Percentiles rank a stretch among this genome's conserved stretches.
Evolutionary conservation across 1,140 invertebrate genomes (phyloP).

Genomic region (Periplaneta americana): DNA sequence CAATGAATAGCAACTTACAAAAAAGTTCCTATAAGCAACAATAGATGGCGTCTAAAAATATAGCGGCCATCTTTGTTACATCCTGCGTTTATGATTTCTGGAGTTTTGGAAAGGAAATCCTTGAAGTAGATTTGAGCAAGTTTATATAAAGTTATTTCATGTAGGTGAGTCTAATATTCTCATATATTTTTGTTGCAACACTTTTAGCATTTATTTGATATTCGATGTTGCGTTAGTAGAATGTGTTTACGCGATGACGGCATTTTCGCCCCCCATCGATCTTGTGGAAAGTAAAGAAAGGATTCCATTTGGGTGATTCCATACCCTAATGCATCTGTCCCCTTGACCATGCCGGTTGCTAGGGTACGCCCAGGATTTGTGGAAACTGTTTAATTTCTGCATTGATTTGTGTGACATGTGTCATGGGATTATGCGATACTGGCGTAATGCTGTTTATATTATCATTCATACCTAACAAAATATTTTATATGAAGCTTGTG

Average conservation of each 20-base stretch:
- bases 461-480: no score
- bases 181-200: not conserved
- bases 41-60: constrained; percentile 11
- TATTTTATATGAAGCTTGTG: no score
- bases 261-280: constrained; percentile 12
- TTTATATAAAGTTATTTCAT: not conserved
- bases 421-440: not conserved
- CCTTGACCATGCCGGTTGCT: constrained; percentile 12
- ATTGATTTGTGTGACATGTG: not conserved
- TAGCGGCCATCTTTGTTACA: constrained; percentile 12
- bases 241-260: not conserved
- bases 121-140: not conserved
- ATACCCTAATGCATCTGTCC: not conserved
- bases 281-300: constrained; percentile 9
- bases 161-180: not conserved
- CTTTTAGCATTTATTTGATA: not conserved
- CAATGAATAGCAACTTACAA: not conserved
- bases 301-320: constrained; percentile 17
- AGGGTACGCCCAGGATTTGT: not conserved
- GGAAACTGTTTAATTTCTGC: not conserved
- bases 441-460: not conserved
- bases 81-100: constrained; percentile 10
- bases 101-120: not conserved
- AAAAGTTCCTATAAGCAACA: not conserved
- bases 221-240: not conserved